Evolutionary conservation across 1,140 invertebrate genomes (phyloP), one percentile per base, ranked within the genome.

Genomic region (Diorhabda carinulata): DNA sequence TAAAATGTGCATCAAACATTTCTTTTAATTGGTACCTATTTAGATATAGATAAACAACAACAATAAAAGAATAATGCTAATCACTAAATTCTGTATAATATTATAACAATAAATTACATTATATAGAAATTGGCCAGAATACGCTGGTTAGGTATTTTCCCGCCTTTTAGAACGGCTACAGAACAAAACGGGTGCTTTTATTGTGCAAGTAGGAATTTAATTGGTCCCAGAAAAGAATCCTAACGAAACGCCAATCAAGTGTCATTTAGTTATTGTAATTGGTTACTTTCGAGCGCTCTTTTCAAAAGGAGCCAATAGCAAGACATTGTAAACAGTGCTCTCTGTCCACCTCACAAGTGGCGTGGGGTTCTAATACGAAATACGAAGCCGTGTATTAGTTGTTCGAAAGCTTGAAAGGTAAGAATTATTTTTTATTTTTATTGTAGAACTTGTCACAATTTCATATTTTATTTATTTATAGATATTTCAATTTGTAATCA

Each of bases 291-390:
- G 83, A 84, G 86, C 86, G 87, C 82, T 81, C 84, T 83, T 84
- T 87, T 85, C 82, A 79, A 86, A 87, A 81, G 80, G 77, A 77
- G 77, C 87, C 87, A 88, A 88, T 87, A 74, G 64, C 72, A 74
- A 72, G 65, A 64, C 65, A 74, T 79, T 79, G 81, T 83, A 84
- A 82, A 81, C 81, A 80, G 81, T 81, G 82, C 78, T 81, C 82
- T 83, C 81, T 80, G 83, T 81, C 83, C 83, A 80, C 81, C 80
- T 83, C 83, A 83, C 82, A 84, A 86, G 84, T 87, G 83, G 86
- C 86, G 86, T 87, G 85, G 85, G 85, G 84, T 85, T 83, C 78
- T 80, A 83, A 83, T 85, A 86, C 85, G 84, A 74, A 83, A 83
- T 85, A 86, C 85, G 83, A 86, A 86, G 85, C 84, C 80, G 81